Evolutionary conservation across 2,113 vertebrate species (phyloP).

Genomic region (Gnathonemus longibarbis): DNA sequence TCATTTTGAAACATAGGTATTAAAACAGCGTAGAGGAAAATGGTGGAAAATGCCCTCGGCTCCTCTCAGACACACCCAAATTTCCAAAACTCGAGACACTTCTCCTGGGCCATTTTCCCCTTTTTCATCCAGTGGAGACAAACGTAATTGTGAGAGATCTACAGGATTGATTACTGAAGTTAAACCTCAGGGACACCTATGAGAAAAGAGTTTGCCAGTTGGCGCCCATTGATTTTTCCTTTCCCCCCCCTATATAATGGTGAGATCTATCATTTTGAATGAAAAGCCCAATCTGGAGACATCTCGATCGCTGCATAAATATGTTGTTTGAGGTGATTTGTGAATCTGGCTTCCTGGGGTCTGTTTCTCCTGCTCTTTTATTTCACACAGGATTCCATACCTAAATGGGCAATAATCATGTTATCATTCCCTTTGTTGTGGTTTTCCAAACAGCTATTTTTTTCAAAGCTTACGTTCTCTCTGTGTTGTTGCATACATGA

Average conservation of each 20-base stretch:
- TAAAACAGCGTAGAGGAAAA: neutral
- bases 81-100: neutral
- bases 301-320: conserved; percentile 33
- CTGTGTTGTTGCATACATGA: neutral
- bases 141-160: conserved; percentile 40
- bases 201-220: conserved; percentile 30
- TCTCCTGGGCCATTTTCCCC: neutral
- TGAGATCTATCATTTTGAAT: conserved; percentile 43
- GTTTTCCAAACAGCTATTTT: neutral
- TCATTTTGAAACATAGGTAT: conserved; percentile 4
- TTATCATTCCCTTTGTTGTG: neutral
- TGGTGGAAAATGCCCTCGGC: neutral
- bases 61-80: neutral
- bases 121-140: conserved; percentile 25
- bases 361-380: conserved; percentile 21
- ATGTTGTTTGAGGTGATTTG: conserved; percentile 42
- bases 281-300: conserved; percentile 25
- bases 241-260: conserved; percentile 23
- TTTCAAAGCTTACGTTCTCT: neutral
- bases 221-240: conserved; percentile 22
- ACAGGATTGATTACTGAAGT: conserved; percentile 39
- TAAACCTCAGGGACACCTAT: conserved; percentile 31
- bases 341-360: conserved; percentile 17
- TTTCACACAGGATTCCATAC: conserved; percentile 11
- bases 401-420: conserved; percentile 21